A percentile compares a stretch with the other conserved stretches of the same genome.
These are phyloP conservation scores for Dynastes tityus DNA, from an alignment of 2,888 invertebrate genomes.

Conservation along the genomic window DNA sequence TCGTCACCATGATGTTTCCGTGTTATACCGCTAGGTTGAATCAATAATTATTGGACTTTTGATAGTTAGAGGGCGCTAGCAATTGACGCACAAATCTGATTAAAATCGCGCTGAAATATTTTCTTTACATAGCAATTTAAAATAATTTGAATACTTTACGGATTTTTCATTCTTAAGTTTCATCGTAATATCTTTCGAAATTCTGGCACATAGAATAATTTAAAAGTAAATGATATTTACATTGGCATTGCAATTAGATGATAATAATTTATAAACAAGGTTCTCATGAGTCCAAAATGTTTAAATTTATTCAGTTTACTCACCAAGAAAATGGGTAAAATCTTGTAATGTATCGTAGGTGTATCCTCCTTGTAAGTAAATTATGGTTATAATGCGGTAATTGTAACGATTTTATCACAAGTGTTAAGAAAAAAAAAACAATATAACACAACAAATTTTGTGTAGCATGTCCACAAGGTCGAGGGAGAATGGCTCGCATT, in stretches of 20 bases:
- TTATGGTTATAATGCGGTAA: background rate
- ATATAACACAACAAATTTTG: constrained; percentile 36
- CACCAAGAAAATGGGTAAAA: background rate
- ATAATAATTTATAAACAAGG: too few species aligned
- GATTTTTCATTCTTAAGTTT: too few species aligned
- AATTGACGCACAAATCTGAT: background rate
- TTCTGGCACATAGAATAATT: too few species aligned
- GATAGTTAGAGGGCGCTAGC: constrained; percentile 50
- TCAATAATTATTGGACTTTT: constrained; percentile 53
- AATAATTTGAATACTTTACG: too few species aligned
- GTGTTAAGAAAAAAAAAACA: constrained; percentile 18
- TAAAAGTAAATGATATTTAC: too few species aligned
- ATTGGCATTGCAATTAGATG: too few species aligned
- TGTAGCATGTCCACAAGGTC: constrained; percentile 54
- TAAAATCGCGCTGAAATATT: too few species aligned
- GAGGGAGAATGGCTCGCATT: constrained; percentile 58
- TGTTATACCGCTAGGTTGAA: constrained; percentile 55
- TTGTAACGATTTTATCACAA: constrained; percentile 13
- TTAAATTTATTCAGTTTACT: background rate
- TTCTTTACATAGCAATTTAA: too few species aligned
- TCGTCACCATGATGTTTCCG: constrained; percentile 53
- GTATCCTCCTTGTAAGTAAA: background rate
- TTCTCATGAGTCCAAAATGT: background rate
- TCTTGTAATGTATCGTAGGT: background rate
- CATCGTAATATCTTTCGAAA: too few species aligned